Base-by-base conservation (phyloP, 2,113 vertebrate genomes). In the Mus spicilegus region DNA sequence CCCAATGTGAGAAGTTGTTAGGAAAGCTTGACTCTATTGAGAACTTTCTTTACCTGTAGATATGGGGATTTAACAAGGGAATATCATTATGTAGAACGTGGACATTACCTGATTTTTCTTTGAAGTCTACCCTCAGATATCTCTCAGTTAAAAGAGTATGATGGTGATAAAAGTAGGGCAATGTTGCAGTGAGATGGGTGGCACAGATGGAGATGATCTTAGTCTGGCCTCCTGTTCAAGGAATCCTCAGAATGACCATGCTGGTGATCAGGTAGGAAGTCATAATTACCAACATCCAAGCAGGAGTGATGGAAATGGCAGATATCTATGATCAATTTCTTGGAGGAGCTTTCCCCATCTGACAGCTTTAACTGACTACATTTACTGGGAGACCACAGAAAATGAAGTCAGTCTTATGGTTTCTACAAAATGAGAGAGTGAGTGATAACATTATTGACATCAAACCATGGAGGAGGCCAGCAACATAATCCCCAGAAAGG, bases 61-160 rank as follows among this genome's bases (percentile, higher is more conserved):
- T 81, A 17, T 49, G 33, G 33, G 33, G 9, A 56, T 22, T 56
- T 4, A 81, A n/a, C 26, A 51, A 33, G 10, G 51, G 33, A 30
- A 56, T 96, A 95, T 95, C 9, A 58, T 16, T 0, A 92, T 97
- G 36, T 96, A 97, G 61, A 98, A 54, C 86, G 96, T 95, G 63
- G 93, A 94, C 11, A 96, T 93, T 56, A 97, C 89, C 7, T 20
- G 17, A 19, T 89, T 91, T 11, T 78, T 65, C 12, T 87, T 30
- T 14, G 69, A 77, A 36, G 94, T 78, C 61, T 49, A 67, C 1
- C 70, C 75, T 0, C 84, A 73, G 22, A 73, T 87, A 17, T 30
- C 58, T 33, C 96, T 24, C 28, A 96, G 89, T 58, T 97, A 97
- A 95, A 97, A 94, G 69, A 96, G 96, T 87, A 97, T 92, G 46